phyloP scores from a whole-genome alignment of 2,888 invertebrate genomes.

The Netelia fuscicornis region DNA sequence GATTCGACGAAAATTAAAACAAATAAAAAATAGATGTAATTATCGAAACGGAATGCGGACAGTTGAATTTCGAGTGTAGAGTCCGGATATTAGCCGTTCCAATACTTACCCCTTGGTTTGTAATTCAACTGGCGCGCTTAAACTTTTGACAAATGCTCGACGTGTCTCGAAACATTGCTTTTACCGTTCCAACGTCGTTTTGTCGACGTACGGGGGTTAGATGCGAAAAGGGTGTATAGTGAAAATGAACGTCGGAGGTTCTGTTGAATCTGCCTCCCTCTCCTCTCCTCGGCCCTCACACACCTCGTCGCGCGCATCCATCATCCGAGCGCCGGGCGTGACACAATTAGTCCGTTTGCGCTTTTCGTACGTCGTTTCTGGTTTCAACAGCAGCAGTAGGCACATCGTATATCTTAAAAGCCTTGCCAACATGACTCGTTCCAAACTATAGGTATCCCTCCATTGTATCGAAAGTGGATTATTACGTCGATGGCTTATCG shows the following conservation, averaged over 20 bases:
- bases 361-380: slow-evolving; percentile 55
- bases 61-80: not conserved
- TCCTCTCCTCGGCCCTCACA: not conserved
- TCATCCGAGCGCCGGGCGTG: slow-evolving; percentile 58
- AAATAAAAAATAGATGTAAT: not conserved
- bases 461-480: not conserved
- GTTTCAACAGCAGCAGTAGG: slow-evolving; percentile 15
- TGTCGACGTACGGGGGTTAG: slow-evolving; percentile 12
- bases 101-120: not conserved
- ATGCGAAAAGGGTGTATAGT: slow-evolving; percentile 25
- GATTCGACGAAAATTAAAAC: not conserved
- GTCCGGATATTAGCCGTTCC: too few species aligned
- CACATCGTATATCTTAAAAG: slow-evolving; percentile 22
- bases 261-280: slow-evolving; percentile 24
- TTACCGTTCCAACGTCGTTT: slow-evolving; percentile 6
- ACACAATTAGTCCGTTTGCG: slow-evolving; percentile 66
- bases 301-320: slow-evolving; percentile 57
- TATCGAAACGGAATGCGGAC: not conserved
- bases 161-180: slow-evolving; percentile 4
- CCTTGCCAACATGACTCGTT: slow-evolving; percentile 11
- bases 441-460: slow-evolving; percentile 8
- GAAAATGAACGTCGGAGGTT: slow-evolving; percentile 39
- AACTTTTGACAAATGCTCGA: not conserved
- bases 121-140: not conserved
- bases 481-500: not conserved